Conservation (phyloP, 2,888 invertebrate genomes). For the Lepas anatifera region DNA sequence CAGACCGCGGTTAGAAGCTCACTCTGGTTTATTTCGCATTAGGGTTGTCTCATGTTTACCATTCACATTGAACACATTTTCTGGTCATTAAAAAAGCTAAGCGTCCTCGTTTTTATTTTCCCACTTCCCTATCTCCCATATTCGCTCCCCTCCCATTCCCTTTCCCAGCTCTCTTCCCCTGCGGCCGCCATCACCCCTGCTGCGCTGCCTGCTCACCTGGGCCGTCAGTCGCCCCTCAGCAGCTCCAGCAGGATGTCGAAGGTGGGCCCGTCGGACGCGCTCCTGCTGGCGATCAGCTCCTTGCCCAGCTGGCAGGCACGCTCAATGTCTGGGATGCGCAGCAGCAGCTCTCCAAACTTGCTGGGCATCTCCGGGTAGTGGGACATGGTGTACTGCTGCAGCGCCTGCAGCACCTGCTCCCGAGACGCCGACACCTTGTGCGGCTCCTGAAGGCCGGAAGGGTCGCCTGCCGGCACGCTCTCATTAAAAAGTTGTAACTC, state of each 20-base stretch:
- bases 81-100: too few species aligned
- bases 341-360: slow-evolving; percentile 84
- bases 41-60: too few species aligned
- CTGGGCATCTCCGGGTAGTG: slow-evolving; percentile 88
- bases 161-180: too few species aligned
- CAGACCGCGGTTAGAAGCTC: too few species aligned
- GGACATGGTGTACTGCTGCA: slow-evolving; percentile 78
- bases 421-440: slow-evolving; percentile 87
- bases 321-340: slow-evolving; percentile 88
- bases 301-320: slow-evolving; percentile 87
- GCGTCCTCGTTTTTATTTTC: too few species aligned
- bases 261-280: slow-evolving; percentile 53
- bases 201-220: neutral
- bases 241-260: slow-evolving; percentile 94
- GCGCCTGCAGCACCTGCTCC: slow-evolving; percentile 81
- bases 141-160: too few species aligned
- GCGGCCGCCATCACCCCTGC: too few species aligned
- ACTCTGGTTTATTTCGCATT: too few species aligned
- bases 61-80: too few species aligned
- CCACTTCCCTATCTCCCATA: too few species aligned
- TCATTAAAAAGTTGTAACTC: too few species aligned
- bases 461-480: too few species aligned
- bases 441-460: slow-evolving; percentile 82
- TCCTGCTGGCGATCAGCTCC: slow-evolving; percentile 75
- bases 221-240: slow-evolving; percentile 60